Base-by-base conservation (phyloP, 2,113 vertebrate species). In the Nerophis ophidion region DNA sequence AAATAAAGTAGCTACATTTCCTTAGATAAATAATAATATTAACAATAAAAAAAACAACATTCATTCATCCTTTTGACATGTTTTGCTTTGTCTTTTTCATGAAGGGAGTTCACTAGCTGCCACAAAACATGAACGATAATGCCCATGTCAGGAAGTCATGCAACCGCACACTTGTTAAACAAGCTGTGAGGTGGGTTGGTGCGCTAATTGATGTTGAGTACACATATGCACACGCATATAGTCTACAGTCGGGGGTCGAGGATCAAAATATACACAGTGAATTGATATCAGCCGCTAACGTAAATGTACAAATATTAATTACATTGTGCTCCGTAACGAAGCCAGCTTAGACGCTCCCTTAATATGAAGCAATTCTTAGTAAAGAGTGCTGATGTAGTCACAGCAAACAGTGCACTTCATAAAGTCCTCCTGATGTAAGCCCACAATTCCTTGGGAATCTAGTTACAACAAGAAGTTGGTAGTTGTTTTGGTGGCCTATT, bases 291-390 rank as follows among this genome's bases (percentile, higher is more conserved):
- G 84, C 81, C 59, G 81, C 75, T 80, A 86, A 83, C 70, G 63
- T 75, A 68, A 82, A 74, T 86, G 79, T 89, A 86, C 85, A 88
- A 81, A 82, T 83, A 72, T 89, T 92, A 90, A 91, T 91, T 86
- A 88, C 89, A 90, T 84, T 72, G 91, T 90, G 96, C 96, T 99
- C 94, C 97, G 91, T 95, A 92, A 95, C 89, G 97, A 97, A 99
- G 96, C 97, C 90, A 92, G 90, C 82, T 78, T 70, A 15, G 59
- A 84, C 85, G 94, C 97, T 99, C 95, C 97, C 93, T 58, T 97
- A 94, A 81, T 96, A 95, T 89, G 96, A 95, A 99, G 97, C 97
- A 51, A 79, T 78, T 80, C 66, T 75, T 80, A 77, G 63, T 63
- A 69, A 66, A 78, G 82, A 79, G 86, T 86, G 91, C 93, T 89